A percentile compares a stretch with the other conserved stretches of the same genome.
These are phyloP conservation scores for Polypterus senegalus DNA, from an alignment of 2,113 vertebrate genomes.

Conservation along the genomic window DNA sequence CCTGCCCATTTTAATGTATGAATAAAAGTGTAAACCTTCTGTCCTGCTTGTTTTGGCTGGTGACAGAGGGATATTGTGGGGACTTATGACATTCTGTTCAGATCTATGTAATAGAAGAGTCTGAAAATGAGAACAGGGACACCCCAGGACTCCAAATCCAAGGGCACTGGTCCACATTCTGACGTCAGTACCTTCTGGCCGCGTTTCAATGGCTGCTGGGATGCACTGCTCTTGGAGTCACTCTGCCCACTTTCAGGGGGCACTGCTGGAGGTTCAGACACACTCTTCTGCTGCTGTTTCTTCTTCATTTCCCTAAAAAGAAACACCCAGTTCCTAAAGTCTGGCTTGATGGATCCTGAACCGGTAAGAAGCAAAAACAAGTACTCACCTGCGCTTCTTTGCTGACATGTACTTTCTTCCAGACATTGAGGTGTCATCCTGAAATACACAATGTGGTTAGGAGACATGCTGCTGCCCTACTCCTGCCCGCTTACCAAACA, in stretches of 20 bases:
- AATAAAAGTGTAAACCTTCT: no score
- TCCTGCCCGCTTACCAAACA: no score
- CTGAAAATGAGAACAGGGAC: neutral
- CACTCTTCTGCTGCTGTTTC: constrained; percentile 57
- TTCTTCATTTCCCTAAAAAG: constrained; percentile 78
- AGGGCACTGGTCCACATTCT: neutral
- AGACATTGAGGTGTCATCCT: constrained; percentile 58
- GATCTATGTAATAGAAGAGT: no score
- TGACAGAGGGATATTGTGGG: no score
- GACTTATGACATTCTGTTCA: no score
- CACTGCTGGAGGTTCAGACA: constrained; percentile 22
- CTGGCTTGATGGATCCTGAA: neutral
- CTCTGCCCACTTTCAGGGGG: constrained; percentile 24
- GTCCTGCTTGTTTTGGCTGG: no score
- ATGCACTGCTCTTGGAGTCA: constrained; percentile 30
- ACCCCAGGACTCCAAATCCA: neutral
- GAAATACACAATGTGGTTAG: neutral
- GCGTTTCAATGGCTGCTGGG: constrained; percentile 65
- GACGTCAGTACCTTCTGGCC: constrained; percentile 68
- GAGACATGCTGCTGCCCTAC: no score
- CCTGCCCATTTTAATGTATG: no score
- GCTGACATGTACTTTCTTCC: constrained; percentile 76
- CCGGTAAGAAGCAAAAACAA: neutral
- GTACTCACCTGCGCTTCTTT: constrained; percentile 78
- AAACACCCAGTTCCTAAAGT: constrained; percentile 8